Conservation (phyloP, 2,113 vertebrate species). For the Lonchura striata region DNA sequence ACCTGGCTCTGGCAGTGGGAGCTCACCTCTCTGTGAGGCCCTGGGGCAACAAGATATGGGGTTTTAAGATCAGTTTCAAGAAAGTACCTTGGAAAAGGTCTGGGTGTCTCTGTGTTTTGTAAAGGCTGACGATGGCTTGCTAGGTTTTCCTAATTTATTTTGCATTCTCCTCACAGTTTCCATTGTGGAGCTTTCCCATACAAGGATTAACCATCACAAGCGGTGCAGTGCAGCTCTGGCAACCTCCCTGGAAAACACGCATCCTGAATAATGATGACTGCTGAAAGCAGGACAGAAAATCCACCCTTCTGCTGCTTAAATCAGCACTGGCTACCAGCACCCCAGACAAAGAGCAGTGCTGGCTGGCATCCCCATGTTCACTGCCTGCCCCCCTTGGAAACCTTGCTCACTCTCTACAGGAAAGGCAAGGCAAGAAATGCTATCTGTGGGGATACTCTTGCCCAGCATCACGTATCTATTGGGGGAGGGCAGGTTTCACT, state of each 20-base stretch:
- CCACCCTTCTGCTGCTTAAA: not conserved
- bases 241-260: constrained; percentile 48
- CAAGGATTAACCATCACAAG: constrained; percentile 7
- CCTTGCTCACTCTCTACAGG: accelerated
- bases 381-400: not conserved
- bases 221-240: constrained; percentile 55
- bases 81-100: not conserved
- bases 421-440: not conserved
- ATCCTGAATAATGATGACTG: constrained; percentile 52
- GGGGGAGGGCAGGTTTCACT: not conserved
- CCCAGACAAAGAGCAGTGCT: not conserved
- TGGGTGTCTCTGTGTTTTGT: not conserved
- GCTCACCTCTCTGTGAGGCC: not conserved
- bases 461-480: accelerated
- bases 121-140: not conserved
- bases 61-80: constrained; percentile 4
- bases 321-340: not conserved
- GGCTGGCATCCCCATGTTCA: not conserved
- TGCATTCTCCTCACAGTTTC: constrained; percentile 22
- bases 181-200: constrained; percentile 30
- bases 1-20: not conserved
- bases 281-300: constrained; percentile 32
- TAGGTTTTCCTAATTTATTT: constrained; percentile 55
- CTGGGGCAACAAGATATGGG: not conserved
- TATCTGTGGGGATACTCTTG: not conserved